Conservation (phyloP, 2,113 vertebrate species). For the Chitala chitala region DNA sequence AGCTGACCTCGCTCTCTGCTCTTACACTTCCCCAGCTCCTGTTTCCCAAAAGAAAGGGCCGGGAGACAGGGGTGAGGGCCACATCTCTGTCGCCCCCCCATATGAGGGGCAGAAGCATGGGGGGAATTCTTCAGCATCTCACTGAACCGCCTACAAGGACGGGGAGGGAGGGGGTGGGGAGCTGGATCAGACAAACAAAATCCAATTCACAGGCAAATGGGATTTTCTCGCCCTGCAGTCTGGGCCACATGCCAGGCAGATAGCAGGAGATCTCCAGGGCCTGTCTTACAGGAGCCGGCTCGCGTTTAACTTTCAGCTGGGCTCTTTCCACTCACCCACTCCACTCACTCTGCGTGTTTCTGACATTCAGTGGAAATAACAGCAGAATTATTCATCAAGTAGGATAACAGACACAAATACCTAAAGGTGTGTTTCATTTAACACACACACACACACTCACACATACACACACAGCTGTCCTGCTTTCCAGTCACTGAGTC, state of each 20-base stretch:
- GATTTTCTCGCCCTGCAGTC: neutral
- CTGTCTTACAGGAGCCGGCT: too few species aligned
- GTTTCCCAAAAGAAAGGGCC: constrained; percentile 22
- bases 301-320: too few species aligned
- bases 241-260: constrained; percentile 10
- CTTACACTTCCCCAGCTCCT: constrained; percentile 20
- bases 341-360: too few species aligned
- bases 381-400: too few species aligned
- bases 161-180: neutral
- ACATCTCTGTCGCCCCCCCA: constrained; percentile 7
- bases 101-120: constrained; percentile 16
- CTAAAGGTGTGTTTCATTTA: too few species aligned
- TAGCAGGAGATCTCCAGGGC: neutral
- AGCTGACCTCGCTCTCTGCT: constrained; percentile 43
- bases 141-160: neutral
- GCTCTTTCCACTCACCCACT: too few species aligned
- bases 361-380: too few species aligned
- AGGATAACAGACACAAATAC: too few species aligned
- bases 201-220: constrained; percentile 15
- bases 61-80: neutral
- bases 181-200: neutral
- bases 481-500: too few species aligned
- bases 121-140: constrained; percentile 18
- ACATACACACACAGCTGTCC: too few species aligned
- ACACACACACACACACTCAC: too few species aligned